Evolutionary conservation across 2,797 vertebrate genomes (phyloP).

Genomic region (Pyrocephalus nanus): DNA sequence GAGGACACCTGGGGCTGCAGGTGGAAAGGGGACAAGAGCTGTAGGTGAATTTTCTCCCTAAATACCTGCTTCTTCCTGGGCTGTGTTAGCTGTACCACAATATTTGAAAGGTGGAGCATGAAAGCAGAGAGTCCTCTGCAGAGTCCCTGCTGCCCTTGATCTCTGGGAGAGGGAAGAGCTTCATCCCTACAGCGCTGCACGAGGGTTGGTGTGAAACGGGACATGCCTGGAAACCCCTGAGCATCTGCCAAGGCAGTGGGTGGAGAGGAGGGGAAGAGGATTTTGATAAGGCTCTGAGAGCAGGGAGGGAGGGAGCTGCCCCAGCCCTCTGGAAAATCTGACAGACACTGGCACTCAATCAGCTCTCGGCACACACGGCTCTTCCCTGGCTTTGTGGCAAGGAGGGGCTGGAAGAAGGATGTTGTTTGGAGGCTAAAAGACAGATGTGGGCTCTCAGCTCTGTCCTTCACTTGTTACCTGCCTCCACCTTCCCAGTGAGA

Average conservation of each 20-base stretch:
- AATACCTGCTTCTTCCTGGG: neutral
- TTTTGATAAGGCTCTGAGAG: neutral
- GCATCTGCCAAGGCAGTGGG: neutral
- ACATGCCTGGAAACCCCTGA: neutral
- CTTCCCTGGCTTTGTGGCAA: neutral
- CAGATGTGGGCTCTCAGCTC: neutral
- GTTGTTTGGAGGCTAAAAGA: neutral
- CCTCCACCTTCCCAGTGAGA: neutral
- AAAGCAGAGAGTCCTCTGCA: neutral
- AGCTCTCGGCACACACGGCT: rapidly evolving
- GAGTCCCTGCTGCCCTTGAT: neutral
- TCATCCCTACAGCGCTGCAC: neutral
- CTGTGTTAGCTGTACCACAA: rapidly evolving
- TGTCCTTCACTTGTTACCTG: neutral
- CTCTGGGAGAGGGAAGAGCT: neutral
- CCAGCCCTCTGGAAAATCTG: neutral
- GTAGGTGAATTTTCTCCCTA: neutral
- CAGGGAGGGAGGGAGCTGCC: neutral
- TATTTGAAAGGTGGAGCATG: neutral
- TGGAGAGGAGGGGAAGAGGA: neutral
- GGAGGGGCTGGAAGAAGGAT: neutral
- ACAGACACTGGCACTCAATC: neutral
- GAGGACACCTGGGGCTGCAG: neutral
- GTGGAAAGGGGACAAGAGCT: neutral
- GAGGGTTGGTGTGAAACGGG: neutral